phyloP scores from a whole-genome alignment of 2,888 invertebrate genomes.

The Drosophila melanosoma region DNA sequence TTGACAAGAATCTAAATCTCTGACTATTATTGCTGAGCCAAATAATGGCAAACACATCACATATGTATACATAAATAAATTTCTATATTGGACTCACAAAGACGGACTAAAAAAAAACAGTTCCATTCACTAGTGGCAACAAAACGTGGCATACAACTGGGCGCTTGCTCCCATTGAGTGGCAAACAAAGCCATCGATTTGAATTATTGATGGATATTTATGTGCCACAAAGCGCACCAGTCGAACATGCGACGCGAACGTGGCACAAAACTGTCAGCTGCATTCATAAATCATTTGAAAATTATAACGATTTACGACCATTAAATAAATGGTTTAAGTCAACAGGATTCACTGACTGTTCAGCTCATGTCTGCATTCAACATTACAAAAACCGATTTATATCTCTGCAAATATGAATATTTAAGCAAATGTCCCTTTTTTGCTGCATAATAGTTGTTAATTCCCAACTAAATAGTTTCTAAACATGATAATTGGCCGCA shows the following conservation, averaged over 20 bases:
- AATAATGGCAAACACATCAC: slow-evolving; percentile 34
- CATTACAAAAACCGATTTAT: slow-evolving; percentile 40
- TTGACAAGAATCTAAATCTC: slow-evolving; percentile 35
- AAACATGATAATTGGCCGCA: neutral
- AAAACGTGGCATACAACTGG: slow-evolving; percentile 34
- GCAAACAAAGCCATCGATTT: slow-evolving; percentile 53
- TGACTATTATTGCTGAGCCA: slow-evolving; percentile 50
- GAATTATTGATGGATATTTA: slow-evolving; percentile 74
- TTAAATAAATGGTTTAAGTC: slow-evolving; percentile 24
- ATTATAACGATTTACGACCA: slow-evolving; percentile 51
- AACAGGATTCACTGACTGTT: slow-evolving; percentile 16
- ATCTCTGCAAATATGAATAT: slow-evolving; percentile 26
- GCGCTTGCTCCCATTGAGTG: slow-evolving; percentile 20
- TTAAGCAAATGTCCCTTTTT: no score
- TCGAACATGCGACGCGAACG: slow-evolving; percentile 3
- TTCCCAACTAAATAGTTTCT: neutral
- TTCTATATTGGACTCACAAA: slow-evolving; percentile 36
- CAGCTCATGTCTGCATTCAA: slow-evolving; percentile 5
- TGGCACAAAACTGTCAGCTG: slow-evolving; percentile 48
- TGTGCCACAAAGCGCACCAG: slow-evolving; percentile 51
- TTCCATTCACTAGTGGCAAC: slow-evolving; percentile 17
- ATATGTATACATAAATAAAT: slow-evolving; percentile 12
- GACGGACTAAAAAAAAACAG: slow-evolving; percentile 16
- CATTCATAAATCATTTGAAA: slow-evolving; percentile 66
- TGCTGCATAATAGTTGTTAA: neutral